Conservation (phyloP, 1,140 invertebrate species). For the Pantala flavescens region DNA sequence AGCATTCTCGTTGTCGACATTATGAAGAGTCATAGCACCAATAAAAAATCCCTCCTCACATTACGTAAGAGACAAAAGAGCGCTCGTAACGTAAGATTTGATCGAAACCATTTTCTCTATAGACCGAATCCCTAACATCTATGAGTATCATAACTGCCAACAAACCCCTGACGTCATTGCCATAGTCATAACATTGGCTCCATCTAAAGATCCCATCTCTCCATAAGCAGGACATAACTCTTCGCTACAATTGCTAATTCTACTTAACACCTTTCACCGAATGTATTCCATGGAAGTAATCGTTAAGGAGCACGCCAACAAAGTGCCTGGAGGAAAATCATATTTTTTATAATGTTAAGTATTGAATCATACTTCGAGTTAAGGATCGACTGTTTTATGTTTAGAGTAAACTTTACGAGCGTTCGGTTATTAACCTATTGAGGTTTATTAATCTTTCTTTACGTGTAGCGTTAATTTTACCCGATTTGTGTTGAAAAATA, state of each 20-base stretch:
- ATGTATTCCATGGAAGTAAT: background rate
- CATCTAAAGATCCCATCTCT: background rate
- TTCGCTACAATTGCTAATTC: background rate
- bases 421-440: too few relatives aligned
- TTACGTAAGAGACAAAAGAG: background rate
- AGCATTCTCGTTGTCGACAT: background rate
- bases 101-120: background rate
- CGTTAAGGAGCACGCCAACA: too few relatives aligned
- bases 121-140: background rate
- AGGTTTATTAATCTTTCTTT: too few relatives aligned
- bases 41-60: background rate
- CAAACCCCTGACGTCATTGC: background rate
- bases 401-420: too few relatives aligned
- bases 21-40: background rate
- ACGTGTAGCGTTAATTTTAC: too few relatives aligned
- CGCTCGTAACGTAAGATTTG: background rate
- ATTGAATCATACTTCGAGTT: too few relatives aligned
- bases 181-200: background rate
- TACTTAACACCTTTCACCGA: background rate
- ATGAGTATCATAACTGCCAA: background rate
- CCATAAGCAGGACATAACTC: background rate
- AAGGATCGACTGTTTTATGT: too few relatives aligned
- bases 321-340: too few relatives aligned
- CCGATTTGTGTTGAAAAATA: too few relatives aligned
- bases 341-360: too few relatives aligned